Base-by-base conservation (phyloP, 2,797 vertebrate species). In the Epinephelus coioides region DNA sequence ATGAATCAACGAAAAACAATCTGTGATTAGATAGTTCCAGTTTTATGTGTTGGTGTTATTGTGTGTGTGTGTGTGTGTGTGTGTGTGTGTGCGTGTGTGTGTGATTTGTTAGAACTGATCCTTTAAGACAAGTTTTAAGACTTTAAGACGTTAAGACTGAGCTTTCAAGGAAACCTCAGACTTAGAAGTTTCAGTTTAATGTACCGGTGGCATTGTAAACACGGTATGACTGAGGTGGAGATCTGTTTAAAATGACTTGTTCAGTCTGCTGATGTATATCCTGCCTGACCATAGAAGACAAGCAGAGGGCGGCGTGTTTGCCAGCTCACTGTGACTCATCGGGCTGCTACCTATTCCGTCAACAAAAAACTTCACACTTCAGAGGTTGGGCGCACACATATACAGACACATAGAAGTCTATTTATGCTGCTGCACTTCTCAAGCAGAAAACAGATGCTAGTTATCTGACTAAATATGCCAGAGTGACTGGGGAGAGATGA, bases 401-500 rank as follows among this genome's bases (percentile, higher is more conserved):
- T 7, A 51, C 46, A 43, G 1, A 44, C 25, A 67, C 53, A 65
- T 1, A 49, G 0, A n/a, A 0, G 56, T 12, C 40, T 55, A 3
- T 44, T 66, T 47, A 66, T 23, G 34, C 27, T 19, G 1, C 11
- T 7, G 51, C 18, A 4, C 69, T 10, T 38, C 49, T 82, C 57
- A 47, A 34, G 50, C 27, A 64, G 77, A 27, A 69, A 75, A 63
- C 69, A 69, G 61, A 64, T 38, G 18, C 30, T 56, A 27, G 40
- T 51, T 71, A 66, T 76, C 73, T 3, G 34, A 57, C 59, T 62
- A 19, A 83, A 69, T 50, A 43, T 69, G 25, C 19, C 40, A 23
- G 46, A 78, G 66, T 72, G 66, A 78, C 46, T 56, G 44, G 10
- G 43, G 59, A 61, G 38, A 47, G 60, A 78, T 78, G 51, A 68